These are phyloP conservation scores for Peromyscus polionotus DNA, from an alignment of 2,113 vertebrate genomes.

Conservation along the genomic window DNA sequence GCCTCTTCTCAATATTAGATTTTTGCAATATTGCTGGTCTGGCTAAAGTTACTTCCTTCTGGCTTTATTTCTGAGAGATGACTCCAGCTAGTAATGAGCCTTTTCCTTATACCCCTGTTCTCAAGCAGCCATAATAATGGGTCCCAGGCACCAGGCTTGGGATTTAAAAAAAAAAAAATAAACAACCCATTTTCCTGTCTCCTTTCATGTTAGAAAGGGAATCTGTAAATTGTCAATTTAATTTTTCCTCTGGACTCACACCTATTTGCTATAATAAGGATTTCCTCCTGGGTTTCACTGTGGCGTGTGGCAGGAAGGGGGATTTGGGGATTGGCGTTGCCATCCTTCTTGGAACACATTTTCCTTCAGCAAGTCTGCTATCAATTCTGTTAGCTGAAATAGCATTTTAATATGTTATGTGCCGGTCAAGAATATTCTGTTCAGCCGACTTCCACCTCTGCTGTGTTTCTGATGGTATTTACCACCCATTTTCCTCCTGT, in stretches of 20 bases:
- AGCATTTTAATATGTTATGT: conserved; percentile 87
- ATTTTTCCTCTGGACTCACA: conserved; percentile 87
- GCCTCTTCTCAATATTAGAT: conserved; percentile 71
- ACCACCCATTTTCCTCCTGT: conserved; percentile 75
- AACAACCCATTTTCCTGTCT: conserved; percentile 82
- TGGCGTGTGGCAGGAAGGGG: conserved; percentile 80
- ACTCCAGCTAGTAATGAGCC: conserved; percentile 77
- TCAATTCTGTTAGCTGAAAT: conserved; percentile 87
- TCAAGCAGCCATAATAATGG: conserved; percentile 78
- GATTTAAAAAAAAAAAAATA: conserved; percentile 79
- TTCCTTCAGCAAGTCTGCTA: conserved; percentile 86
- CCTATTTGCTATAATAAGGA: conserved; percentile 88
- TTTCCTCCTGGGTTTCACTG: conserved; percentile 85
- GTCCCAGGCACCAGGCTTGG: conserved; percentile 75
- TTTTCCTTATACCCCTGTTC: conserved; percentile 77
- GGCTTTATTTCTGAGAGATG: conserved; percentile 76
- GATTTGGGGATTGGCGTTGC: conserved; percentile 86
- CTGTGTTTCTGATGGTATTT: conserved; percentile 83
- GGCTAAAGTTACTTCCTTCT: conserved; percentile 81
- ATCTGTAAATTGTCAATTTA: conserved; percentile 88
- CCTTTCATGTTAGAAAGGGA: conserved; percentile 86
- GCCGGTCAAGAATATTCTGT: conserved; percentile 83
- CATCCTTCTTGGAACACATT: conserved; percentile 83
- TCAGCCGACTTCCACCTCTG: conserved; percentile 84
- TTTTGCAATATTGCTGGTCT: conserved; percentile 81